phyloP scores from a whole-genome alignment of 1,140 invertebrate species.

The Drosophila teissieri region DNA sequence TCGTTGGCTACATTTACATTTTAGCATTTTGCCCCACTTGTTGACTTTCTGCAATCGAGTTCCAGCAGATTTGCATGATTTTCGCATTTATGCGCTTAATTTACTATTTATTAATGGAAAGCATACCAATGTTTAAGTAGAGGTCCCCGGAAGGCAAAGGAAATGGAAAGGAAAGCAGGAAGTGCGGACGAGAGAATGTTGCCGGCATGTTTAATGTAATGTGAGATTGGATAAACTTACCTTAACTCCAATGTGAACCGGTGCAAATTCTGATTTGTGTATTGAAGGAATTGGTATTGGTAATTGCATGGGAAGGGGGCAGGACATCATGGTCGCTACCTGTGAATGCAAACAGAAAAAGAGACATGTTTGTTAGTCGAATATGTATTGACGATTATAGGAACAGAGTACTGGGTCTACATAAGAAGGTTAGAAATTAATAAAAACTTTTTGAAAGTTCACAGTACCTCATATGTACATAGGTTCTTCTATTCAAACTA shows the following conservation, averaged over 20 bases:
- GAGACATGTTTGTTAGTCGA: conserved; percentile 53
- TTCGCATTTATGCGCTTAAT: conserved; percentile 72
- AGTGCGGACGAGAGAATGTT: not conserved
- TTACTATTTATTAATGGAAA: conserved; percentile 71
- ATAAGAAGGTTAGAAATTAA: no score
- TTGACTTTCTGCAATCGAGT: conserved; percentile 62
- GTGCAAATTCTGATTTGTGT: conserved; percentile 86
- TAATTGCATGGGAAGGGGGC: conserved; percentile 87
- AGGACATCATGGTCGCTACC: conserved; percentile 89
- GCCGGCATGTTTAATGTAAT: conserved; percentile 14
- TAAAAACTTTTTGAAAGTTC: no score
- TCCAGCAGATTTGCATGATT: conserved; percentile 72
- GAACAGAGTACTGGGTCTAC: not conserved
- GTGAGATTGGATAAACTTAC: conserved; percentile 74
- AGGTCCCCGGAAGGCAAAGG: not conserved
- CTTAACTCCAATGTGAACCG: conserved; percentile 87
- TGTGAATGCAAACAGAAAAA: conserved; percentile 74
- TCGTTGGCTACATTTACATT: conserved; percentile 66
- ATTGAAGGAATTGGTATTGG: conserved; percentile 86
- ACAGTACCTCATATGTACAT: no score
- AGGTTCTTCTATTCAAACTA: no score
- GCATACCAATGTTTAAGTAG: conserved; percentile 28
- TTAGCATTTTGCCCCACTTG: conserved; percentile 70
- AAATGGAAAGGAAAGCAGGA: not conserved
- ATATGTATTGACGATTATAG: conserved; percentile 18